Evolutionary conservation across 2,797 vertebrate species (phyloP), one percentile per base, ranked within the genome.

Genomic region (Pseudopleuronectes americanus): DNA sequence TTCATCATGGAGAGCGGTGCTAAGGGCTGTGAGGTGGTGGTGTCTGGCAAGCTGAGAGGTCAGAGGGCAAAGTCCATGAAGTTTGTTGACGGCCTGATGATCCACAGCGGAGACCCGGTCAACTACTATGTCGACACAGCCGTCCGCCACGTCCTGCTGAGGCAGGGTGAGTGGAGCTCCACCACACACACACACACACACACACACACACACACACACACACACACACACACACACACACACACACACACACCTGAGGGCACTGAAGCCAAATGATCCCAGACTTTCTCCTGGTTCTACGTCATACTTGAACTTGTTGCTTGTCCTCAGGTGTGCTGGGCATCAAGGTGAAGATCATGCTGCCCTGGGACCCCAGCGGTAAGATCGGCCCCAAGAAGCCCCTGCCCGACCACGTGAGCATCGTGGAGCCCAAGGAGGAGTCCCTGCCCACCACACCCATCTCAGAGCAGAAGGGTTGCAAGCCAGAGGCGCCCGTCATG

Each of bases 1-100:
- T 99, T 99, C 94, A 99, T 99, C 93, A 99, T 99, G 98, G 97
- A 99, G 92, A 99, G 97, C 0, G 97, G 97, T 0, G 97, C 98
- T 63, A 99, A 99, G 86, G 98, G 98, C 59, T 99, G 98, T 0
- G 97, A 99, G 87, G 97, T 99, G 0, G 97, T 99, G 0, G 98
- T 99, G 45, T 99, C 97, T 0, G 98, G 97, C n/a, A 99, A 99
- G 60, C 97, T 99, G 69, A 85, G 97, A 68, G 97, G 97, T 38
- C 97, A 99, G 94, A 95, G 97, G 60, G 97, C 97, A 79, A 99
- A 99, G 60, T 99, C 97, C 94, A 99, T 99, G 98, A 99, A 99
- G 88, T 99, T 99, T 8, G 97, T 99, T 87, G 98, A 99, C 2
- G 97, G 97, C 12, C 85, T 99, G 92, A 99, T 99, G 98, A 99